A percentile compares a stretch with the other conserved stretches of the same genome.
Conservation (phyloP, 2,797 vertebrate species). For the Orientallactaga sibirica region DNA sequence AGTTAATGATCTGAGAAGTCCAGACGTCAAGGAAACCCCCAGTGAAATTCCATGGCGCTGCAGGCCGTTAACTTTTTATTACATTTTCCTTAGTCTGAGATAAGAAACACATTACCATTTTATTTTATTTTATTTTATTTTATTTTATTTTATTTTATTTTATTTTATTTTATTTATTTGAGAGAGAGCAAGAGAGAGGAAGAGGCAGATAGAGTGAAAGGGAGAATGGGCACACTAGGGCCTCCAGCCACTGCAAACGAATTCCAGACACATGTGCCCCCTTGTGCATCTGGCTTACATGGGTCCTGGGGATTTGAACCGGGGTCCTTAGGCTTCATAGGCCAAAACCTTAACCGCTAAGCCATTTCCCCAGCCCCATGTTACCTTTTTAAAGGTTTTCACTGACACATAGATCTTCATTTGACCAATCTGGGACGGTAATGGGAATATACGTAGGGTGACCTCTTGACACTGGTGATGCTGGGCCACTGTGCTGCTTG, state of each 20-base stretch:
- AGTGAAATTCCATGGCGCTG: constrained; percentile 87
- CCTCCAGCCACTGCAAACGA: too few relatives aligned
- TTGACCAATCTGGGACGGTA: constrained; percentile 85
- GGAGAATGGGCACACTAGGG: too few relatives aligned
- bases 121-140: constrained; percentile 43
- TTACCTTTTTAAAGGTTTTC: constrained; percentile 88
- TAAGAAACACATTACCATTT: constrained; percentile 89
- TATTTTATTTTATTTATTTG: too few relatives aligned
- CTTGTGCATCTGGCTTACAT: too few relatives aligned
- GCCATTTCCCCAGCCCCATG: too few relatives aligned
- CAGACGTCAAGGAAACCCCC: constrained; percentile 86
- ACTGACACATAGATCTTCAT: constrained; percentile 88
- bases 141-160: constrained; percentile 79
- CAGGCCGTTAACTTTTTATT: constrained; percentile 91
- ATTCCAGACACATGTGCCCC: too few relatives aligned
- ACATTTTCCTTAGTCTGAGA: constrained; percentile 89
- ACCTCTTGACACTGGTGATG: constrained; percentile 21
- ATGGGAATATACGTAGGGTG: constrained; percentile 81
- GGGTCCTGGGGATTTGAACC: too few relatives aligned
- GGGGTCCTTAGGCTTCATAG: too few relatives aligned
- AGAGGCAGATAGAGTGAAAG: too few relatives aligned
- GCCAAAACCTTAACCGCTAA: too few relatives aligned
- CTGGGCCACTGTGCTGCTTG: background rate
- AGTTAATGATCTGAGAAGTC: constrained; percentile 88
- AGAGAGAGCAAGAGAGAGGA: too few relatives aligned